These are phyloP conservation scores for Pseudonaja textilis DNA, from an alignment of 2,113 vertebrate genomes.

Conservation along the genomic window DNA sequence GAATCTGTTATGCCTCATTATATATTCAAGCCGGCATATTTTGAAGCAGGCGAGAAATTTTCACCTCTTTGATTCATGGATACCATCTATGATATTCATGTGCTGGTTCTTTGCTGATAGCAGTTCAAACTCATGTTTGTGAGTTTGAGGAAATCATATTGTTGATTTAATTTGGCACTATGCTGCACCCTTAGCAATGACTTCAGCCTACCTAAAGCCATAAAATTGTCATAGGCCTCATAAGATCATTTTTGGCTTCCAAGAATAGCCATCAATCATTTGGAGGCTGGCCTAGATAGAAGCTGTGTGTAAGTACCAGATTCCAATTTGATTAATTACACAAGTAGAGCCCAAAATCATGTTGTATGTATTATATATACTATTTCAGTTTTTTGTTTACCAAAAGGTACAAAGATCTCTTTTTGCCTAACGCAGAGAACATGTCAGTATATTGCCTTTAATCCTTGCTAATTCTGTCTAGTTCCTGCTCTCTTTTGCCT, in stretches of 20 bases:
- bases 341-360: background rate
- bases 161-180: background rate
- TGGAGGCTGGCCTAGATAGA: background rate
- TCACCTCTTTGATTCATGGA: background rate
- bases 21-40: background rate
- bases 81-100: background rate
- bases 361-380: background rate
- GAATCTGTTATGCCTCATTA: background rate
- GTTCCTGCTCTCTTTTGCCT: background rate
- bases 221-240: background rate
- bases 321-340: background rate
- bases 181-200: background rate
- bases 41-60: background rate
- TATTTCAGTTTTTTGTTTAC: background rate
- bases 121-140: background rate
- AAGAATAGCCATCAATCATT: background rate
- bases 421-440: background rate
- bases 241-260: background rate
- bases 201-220: background rate
- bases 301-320: background rate
- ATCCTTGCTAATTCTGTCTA: background rate
- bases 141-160: background rate
- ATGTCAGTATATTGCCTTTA: background rate
- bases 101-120: background rate
- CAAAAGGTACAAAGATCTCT: background rate